A percentile compares a stretch with the other conserved stretches of the same genome.
These are phyloP conservation scores for Neopelma chrysocephalum DNA, from an alignment of 2,797 vertebrate genomes.

Conservation along the genomic window DNA sequence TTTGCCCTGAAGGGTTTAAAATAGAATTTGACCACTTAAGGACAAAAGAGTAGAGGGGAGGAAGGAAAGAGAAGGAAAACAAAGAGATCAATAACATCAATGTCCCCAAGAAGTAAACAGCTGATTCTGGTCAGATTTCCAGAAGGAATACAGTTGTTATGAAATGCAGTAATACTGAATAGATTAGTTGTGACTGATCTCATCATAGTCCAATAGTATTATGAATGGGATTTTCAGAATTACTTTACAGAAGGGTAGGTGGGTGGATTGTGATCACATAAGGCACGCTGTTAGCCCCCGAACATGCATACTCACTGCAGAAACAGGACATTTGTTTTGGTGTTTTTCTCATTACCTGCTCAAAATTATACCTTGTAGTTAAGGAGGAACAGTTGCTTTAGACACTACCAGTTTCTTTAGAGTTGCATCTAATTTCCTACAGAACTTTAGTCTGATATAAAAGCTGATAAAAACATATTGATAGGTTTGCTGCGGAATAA, in stretches of 20 bases:
- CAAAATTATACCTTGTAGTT: not conserved
- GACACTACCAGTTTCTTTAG: not conserved
- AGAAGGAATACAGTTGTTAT: slow-evolving; percentile 35
- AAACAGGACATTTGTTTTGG: not conserved
- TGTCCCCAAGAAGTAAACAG: slow-evolving; percentile 35
- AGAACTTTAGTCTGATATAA: not conserved
- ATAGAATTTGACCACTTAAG: not conserved
- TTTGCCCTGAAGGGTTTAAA: not conserved
- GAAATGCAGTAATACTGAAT: slow-evolving; percentile 59
- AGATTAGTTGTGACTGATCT: slow-evolving; percentile 52
- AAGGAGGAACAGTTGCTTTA: not conserved
- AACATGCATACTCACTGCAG: not conserved
- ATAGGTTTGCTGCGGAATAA: not conserved
- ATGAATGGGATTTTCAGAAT: slow-evolving; percentile 14
- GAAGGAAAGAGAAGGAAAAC: not conserved
- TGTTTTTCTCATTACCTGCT: not conserved
- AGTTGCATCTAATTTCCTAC: not conserved
- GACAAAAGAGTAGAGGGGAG: not conserved
- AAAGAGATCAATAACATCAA: slow-evolving; percentile 10
- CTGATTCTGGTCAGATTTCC: slow-evolving; percentile 52
- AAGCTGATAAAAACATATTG: not conserved
- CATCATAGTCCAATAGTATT: slow-evolving; percentile 18
- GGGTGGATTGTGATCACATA: not conserved
- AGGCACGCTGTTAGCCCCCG: not conserved
- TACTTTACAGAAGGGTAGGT: not conserved